phyloP scores from a whole-genome alignment of 2,888 invertebrate genomes.

The Drosophila testacea region DNA sequence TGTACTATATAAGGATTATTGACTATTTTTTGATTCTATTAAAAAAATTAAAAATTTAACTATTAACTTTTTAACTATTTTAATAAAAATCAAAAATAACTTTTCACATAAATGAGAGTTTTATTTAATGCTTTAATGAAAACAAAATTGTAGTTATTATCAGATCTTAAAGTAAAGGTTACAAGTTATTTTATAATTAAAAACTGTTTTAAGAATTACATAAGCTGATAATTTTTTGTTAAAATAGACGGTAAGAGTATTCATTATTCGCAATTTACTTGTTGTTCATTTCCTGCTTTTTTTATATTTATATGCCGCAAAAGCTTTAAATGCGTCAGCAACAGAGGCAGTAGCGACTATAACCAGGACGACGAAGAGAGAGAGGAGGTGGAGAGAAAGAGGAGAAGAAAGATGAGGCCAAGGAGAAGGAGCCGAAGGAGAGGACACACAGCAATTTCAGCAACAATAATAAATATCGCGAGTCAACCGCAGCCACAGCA shows the following conservation, averaged over 20 bases:
- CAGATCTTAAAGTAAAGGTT: too few relatives aligned
- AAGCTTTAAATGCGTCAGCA: constrained; percentile 78
- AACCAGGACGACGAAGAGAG: constrained; percentile 9
- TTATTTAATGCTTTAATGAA: too few relatives aligned
- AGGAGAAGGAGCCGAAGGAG: neutral
- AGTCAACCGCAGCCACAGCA: constrained; percentile 75
- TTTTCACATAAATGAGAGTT: too few relatives aligned
- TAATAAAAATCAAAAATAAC: too few relatives aligned
- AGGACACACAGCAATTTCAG: constrained; percentile 77
- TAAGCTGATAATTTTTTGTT: neutral
- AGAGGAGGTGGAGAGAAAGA: neutral
- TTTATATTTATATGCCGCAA: constrained; percentile 78
- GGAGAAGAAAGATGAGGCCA: constrained; percentile 1
- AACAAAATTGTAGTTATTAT: too few relatives aligned
- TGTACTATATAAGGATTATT: too few relatives aligned
- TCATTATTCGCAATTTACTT: neutral
- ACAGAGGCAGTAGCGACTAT: constrained; percentile 36
- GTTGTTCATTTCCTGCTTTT: constrained; percentile 9
- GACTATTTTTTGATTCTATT: too few relatives aligned
- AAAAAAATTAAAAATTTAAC: too few relatives aligned
- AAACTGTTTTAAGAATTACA: too few relatives aligned
- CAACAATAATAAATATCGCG: constrained; percentile 79
- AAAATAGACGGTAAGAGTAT: neutral
- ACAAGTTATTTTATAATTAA: too few relatives aligned
- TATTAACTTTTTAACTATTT: too few relatives aligned